Percentiles rank a stretch among this genome's conserved stretches.
Conservation (phyloP, 2,797 vertebrate species). For the Brotula barbata region DNA sequence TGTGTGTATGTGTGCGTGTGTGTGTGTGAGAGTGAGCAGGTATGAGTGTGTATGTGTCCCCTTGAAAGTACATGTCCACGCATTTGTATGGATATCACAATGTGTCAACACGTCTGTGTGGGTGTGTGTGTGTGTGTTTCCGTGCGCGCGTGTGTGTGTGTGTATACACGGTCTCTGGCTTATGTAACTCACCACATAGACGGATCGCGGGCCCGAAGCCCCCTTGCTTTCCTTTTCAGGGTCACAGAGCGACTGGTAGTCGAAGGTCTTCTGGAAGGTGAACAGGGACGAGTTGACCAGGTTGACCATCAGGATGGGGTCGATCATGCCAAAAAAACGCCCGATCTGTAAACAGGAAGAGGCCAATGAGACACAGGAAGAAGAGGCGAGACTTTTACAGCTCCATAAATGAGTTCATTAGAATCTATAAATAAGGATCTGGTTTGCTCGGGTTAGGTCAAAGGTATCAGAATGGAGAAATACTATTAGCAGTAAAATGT, state of each 20-base stretch:
- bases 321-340: conserved; percentile 91
- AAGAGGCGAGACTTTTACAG: too few species aligned
- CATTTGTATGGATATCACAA: conserved; percentile 34
- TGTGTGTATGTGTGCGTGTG: background rate
- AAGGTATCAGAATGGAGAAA: too few species aligned
- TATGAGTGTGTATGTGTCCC: conserved; percentile 21
- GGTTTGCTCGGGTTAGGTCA: too few species aligned
- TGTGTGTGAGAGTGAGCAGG: conserved; percentile 17
- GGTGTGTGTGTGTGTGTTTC: conserved; percentile 5
- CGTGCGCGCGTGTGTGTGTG: conserved; percentile 23
- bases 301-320: conserved; percentile 89
- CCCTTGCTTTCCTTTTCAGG: conserved; percentile 83
- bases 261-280: conserved; percentile 90
- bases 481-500: too few species aligned
- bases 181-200: conserved; percentile 89
- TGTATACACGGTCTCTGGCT: conserved; percentile 51
- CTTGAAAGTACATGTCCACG: conserved; percentile 5
- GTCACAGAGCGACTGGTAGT: conserved; percentile 93
- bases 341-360: conserved; percentile 82
- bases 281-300: conserved; percentile 90
- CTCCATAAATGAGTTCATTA: too few species aligned
- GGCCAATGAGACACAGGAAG: background rate
- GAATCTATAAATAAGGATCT: too few species aligned
- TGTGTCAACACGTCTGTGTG: conserved; percentile 45
- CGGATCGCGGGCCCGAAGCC: conserved; percentile 88